Evolutionary conservation across 2,797 vertebrate genomes (phyloP), one percentile per base, ranked within the genome.

Genomic region (Neoniphon sammara): DNA sequence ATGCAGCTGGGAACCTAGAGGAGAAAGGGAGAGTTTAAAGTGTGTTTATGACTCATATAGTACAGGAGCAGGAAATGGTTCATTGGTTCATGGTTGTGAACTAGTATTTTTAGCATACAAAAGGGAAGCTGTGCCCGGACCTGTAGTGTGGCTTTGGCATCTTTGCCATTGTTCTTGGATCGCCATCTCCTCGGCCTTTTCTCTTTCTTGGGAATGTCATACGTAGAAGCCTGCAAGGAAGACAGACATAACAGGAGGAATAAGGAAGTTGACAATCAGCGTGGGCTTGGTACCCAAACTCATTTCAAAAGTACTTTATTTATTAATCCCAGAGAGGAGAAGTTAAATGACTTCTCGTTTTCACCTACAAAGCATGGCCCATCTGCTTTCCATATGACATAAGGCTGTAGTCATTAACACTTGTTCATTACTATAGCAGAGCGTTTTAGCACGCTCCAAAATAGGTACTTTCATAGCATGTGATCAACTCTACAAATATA

Each of bases 161-260:
- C 96, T 93, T 98, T 99, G 84, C 94, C 94, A 75, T 95, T 92
- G 90, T 94, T 95, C 92, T 95, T 96, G 81, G 96, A 94, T 81
- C 95, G 89, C 98, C 97, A 99, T 78, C 93, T 96, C 82, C 93
- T 95, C 27, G 95, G 93, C 84, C 96, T 95, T 88, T 99, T 99
- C 84, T 97, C 97, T 80, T 98, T 99, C 93, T 98, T 98, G 31
- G 96, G 94, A 81, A 95, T 95, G 90, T 98, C 97, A 80, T 95
- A 96, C 75, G 92, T 87, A 75, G 95, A 94, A 46, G 92, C 93
- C 96, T 98, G 64, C 25, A 84, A 70, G 30, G 55, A 66, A 39
- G 0, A 56, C 0, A 59, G 4, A 46, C 10, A 52, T 18, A 18
- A 20, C 57, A 7, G 12, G 1, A 18, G 8, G 3, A 34, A 12